phyloP scores from a whole-genome alignment of 2,113 vertebrate genomes.

The Corythornis cristatus region DNA sequence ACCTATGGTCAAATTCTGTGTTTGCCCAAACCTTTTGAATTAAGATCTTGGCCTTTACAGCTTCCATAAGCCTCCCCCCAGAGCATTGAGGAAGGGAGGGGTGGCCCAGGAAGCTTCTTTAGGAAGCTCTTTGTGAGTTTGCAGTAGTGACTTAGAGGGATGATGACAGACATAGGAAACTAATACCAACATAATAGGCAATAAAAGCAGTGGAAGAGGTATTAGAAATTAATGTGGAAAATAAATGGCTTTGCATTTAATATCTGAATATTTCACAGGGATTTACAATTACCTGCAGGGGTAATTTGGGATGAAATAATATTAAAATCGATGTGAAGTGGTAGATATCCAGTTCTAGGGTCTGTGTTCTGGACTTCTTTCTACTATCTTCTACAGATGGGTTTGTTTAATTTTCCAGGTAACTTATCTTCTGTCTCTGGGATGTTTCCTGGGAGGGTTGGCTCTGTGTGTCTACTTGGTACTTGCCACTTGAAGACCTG shows the following conservation, averaged over 20 bases:
- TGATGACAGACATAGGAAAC: background rate
- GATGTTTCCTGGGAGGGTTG: background rate
- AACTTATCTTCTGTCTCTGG: background rate
- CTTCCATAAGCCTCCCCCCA: background rate
- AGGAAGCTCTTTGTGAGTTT: background rate
- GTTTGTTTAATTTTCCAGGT: background rate
- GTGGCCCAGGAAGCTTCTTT: background rate
- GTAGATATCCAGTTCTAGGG: background rate
- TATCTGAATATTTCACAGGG: background rate
- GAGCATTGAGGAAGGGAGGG: background rate
- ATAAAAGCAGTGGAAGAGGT: background rate
- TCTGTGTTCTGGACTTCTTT: background rate
- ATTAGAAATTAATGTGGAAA: background rate
- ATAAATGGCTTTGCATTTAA: background rate
- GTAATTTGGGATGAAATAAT: background rate
- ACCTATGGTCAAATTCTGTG: background rate
- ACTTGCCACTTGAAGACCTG: background rate
- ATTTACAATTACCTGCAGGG: background rate
- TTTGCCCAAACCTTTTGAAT: background rate
- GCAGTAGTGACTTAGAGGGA: no score
- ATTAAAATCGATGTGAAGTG: background rate
- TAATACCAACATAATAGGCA: background rate
- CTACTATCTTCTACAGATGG: background rate
- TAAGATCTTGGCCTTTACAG: background rate
- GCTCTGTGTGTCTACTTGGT: background rate